Base-by-base conservation (phyloP, 92 coral and sea anemone species). In the Actinernus sp. region DNA sequence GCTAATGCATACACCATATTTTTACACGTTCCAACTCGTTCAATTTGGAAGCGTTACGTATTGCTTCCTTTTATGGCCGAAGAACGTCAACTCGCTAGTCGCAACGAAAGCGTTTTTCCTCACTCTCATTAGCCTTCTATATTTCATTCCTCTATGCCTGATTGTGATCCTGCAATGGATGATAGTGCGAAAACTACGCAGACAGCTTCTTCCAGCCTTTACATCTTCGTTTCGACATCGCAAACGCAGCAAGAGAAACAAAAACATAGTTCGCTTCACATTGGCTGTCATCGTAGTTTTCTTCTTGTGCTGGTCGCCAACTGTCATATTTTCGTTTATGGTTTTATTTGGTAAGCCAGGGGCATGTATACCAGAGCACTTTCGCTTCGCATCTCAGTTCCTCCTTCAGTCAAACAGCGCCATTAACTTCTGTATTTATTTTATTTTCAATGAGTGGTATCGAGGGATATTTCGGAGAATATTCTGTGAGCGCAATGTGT, bases 221-320 rank as follows among this genome's bases (percentile, higher is more conserved):
- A 31, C 76, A 9, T 77, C 77, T 29, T 49, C 82, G 16, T 71
- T 78, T 51, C 65, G 77, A 4, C 85, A 51, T 18, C 47, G 73
- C 1, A 66, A 46, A 30, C 58, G 90, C 11, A 72, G 51, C 11
- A 85, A 60, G 44, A 44, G 86, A 26, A 85, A 78, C 30, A 61
- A 69, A 12, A 78, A 78, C 16, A 63, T 85, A 2, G 62, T 85
- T 1, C 68, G 71, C 39, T 61, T 78, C 53, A 77, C 91, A 1
- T 12, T 85, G 2, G 91, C 81, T 1, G 82, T 85, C 32, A 60
- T 85, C 3, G 80, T 78, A 4, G 68, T 81, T 9, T 85, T 85
- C 58, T 85, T 85, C 57, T 34, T 78, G 16, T 71, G 86, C 21
- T 77, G 82, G 91, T 62, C 91, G 0, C 91, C 91, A 31, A 77